Percentiles rank a stretch among this genome's conserved stretches.
Conservation (phyloP, 2,113 vertebrate species). For the Forbesichthys agassizii region DNA sequence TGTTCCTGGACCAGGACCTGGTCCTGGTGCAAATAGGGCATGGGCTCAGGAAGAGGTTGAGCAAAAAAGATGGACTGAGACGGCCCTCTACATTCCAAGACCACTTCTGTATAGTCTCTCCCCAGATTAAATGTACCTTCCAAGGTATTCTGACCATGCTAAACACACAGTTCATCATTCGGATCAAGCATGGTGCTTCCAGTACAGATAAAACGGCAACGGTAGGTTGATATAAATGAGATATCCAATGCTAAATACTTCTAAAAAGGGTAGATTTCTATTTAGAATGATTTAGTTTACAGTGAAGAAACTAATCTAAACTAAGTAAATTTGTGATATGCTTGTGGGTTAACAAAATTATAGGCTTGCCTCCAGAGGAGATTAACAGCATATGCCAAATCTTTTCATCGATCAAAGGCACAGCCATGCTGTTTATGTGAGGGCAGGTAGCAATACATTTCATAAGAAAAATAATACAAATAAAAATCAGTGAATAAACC, state of each 20-base stretch:
- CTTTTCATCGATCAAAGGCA: slow-evolving; percentile 66
- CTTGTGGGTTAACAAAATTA: slow-evolving; percentile 44
- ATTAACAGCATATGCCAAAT: slow-evolving; percentile 74
- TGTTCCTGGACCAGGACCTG: slow-evolving; percentile 94
- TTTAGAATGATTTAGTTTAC: neutral
- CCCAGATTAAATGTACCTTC: slow-evolving; percentile 89
- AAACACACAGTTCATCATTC: slow-evolving; percentile 92
- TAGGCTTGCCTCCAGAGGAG: slow-evolving; percentile 48
- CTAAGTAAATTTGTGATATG: slow-evolving; percentile 38
- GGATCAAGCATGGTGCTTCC: slow-evolving; percentile 83
- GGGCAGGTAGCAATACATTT: neutral
- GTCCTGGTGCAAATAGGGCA: slow-evolving; percentile 90
- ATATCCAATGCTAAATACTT: neutral
- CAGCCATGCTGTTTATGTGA: slow-evolving; percentile 54
- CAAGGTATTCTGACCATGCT: slow-evolving; percentile 94
- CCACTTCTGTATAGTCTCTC: slow-evolving; percentile 88
- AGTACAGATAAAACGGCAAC: slow-evolving; percentile 80
- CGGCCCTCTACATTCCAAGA: slow-evolving; percentile 85
- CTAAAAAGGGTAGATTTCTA: slow-evolving; percentile 20
- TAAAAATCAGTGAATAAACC: slow-evolving; percentile 34
- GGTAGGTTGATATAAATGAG: slow-evolving; percentile 75
- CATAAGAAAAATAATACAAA: slow-evolving; percentile 3
- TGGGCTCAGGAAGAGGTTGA: slow-evolving; percentile 87
- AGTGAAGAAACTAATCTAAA: slow-evolving; percentile 1
- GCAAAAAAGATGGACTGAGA: slow-evolving; percentile 83